Percentiles rank a stretch among this genome's conserved stretches.
phyloP scores from a whole-genome alignment of 2,113 vertebrate genomes.

The Amphilophus citrinellus region DNA sequence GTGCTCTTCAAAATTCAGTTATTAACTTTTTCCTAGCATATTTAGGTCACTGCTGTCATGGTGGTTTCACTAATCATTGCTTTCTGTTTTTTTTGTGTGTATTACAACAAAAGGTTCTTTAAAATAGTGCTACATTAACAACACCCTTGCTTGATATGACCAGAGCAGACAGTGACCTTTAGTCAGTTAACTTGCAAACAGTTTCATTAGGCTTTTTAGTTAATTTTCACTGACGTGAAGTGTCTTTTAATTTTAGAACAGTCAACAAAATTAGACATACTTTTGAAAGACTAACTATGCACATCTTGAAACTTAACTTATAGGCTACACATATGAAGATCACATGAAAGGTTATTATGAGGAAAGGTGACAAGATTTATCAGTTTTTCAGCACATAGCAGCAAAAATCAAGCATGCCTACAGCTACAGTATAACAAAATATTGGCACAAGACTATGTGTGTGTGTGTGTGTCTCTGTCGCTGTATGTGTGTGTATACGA shows the following conservation, averaged over 20 bases:
- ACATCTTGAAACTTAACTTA: constrained; percentile 11
- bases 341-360: constrained; percentile 10
- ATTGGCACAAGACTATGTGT: not conserved
- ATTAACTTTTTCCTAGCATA: not conserved
- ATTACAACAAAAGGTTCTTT: not conserved
- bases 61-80: not conserved
- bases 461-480: not conserved
- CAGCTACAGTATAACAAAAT: not conserved
- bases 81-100: too few relatives aligned
- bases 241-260: constrained; percentile 46
- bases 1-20: not conserved
- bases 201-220: constrained; percentile 42
- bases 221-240: constrained; percentile 59
- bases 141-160: constrained; percentile 51
- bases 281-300: constrained; percentile 20
- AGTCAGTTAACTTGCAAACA: constrained; percentile 56
- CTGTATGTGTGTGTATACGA: not conserved
- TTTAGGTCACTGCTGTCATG: not conserved
- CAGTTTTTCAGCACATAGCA: not conserved
- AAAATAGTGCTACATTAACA: constrained; percentile 15
- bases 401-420: not conserved
- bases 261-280: constrained; percentile 54
- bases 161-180: constrained; percentile 69
- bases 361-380: not conserved
- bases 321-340: not conserved